Base-by-base conservation (phyloP, 2,888 invertebrate genomes). In the Nomada hirtipes region DNA sequence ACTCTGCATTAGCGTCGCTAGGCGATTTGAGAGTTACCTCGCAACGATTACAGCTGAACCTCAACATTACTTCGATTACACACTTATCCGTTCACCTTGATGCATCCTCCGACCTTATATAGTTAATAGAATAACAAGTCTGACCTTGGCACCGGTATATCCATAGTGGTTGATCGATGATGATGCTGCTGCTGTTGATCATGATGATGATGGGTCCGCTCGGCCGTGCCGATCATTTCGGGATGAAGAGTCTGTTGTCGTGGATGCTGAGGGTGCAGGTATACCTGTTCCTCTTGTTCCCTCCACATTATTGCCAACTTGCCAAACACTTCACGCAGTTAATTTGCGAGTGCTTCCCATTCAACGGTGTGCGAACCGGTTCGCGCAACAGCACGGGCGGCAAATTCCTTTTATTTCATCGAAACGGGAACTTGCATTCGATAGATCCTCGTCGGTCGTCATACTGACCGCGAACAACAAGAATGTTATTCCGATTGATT, bases 81-180 rank as follows among this genome's bases (percentile, higher is more conserved):
- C 74, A 63, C 63, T 71, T 67, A 82, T 83, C 76, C 77, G 85
- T 83, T 81, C 81, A 60, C 85, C 60, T 77, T 64, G 76, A 63
- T 71, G 64, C 67, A 67, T 72, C 47, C 68, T 55, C 55, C 71
- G 79, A 74, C 73, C 69, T 85, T 76, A 82, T 82, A 53, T 79
- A 57, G 57, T 29, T 77, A 87, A 87, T 77, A 76, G 82, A 82
- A 81, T 77, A 87, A 85, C 68, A 74, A 86, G 70, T 64, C 91
- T 91, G 87, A 91, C 91, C 91, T 91, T 90, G 89, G 81, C 84
- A 82, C 84, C 74, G 88, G 87, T 55, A 86, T 65, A 82, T 89
- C 89, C 90, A 88, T 89, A 81, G 76, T 83, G 84, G 79, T 68
- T 18, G 85, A 47, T 55, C 76, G 85, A 50, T 82, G 85, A 74